Evolutionary conservation across 2,797 vertebrate species (phyloP).

Genomic region (Chaetophractus vellerosus): DNA sequence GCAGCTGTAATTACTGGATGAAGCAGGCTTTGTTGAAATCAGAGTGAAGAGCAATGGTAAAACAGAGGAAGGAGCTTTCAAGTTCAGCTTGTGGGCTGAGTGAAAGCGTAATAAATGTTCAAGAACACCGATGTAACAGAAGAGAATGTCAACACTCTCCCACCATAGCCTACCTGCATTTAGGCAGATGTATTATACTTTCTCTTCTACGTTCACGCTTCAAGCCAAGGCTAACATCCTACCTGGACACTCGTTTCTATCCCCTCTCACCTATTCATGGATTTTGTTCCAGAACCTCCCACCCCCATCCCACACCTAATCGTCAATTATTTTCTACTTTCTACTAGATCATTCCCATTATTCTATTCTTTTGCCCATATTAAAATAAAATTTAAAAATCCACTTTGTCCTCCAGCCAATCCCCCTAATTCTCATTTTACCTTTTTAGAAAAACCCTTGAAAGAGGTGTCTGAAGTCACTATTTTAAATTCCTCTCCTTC

Average conservation of each 20-base stretch:
- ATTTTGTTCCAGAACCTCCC: background rate
- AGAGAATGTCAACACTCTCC: background rate
- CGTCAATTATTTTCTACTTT: background rate
- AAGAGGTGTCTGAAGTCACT: background rate
- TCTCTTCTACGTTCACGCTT: background rate
- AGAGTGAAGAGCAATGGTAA: background rate
- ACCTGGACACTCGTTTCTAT: background rate
- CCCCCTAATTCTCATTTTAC: background rate
- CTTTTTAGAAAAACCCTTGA: background rate
- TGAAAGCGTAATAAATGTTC: background rate
- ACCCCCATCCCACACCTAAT: background rate
- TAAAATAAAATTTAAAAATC: constrained; percentile 5
- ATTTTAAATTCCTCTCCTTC: background rate
- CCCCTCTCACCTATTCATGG: background rate
- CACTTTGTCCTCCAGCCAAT: background rate
- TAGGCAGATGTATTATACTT: too few species aligned
- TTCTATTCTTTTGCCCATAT: background rate
- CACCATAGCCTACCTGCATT: background rate
- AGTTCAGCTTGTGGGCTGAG: background rate
- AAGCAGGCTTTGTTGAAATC: background rate
- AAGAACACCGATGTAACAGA: background rate
- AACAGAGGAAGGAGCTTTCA: background rate
- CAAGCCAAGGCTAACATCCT: background rate
- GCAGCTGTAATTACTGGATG: background rate
- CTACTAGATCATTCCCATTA: background rate